phyloP scores from a whole-genome alignment of 1,140 invertebrate species.

The Lanistes nyassanus region DNA sequence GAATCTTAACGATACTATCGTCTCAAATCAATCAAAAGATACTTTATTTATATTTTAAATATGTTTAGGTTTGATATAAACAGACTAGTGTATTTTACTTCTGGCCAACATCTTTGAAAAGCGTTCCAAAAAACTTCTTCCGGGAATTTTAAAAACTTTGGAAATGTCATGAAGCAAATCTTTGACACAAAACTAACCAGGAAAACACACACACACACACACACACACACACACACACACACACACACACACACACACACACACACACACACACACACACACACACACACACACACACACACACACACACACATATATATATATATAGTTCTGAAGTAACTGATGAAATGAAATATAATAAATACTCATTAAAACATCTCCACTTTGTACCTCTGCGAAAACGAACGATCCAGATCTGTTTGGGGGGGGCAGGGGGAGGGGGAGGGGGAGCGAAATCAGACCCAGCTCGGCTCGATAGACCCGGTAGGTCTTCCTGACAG shows the following conservation, averaged over 20 bases:
- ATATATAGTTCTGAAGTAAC: not conserved
- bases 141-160: not conserved
- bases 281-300: constrained; percentile 16
- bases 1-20: too few relatives aligned
- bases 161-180: not conserved
- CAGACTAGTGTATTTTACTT: not conserved
- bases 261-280: constrained; percentile 21
- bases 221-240: constrained; percentile 22
- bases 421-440: not conserved
- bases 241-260: constrained; percentile 22
- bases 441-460: too few relatives aligned
- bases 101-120: not conserved
- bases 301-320: not conserved
- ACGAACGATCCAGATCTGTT: not conserved
- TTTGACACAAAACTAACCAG: not conserved
- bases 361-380: not conserved
- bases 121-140: not conserved
- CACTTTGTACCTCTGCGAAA: too few relatives aligned
- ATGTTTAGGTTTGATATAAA: not conserved
- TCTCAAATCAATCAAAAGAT: not conserved
- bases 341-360: not conserved
- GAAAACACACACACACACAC: not conserved
- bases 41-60: not conserved
- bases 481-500: too few relatives aligned
- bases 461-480: too few relatives aligned